A percentile compares a stretch with the other conserved stretches of the same genome.
Conservation (phyloP, 2,797 vertebrate species). For the Dallia pectoralis region DNA sequence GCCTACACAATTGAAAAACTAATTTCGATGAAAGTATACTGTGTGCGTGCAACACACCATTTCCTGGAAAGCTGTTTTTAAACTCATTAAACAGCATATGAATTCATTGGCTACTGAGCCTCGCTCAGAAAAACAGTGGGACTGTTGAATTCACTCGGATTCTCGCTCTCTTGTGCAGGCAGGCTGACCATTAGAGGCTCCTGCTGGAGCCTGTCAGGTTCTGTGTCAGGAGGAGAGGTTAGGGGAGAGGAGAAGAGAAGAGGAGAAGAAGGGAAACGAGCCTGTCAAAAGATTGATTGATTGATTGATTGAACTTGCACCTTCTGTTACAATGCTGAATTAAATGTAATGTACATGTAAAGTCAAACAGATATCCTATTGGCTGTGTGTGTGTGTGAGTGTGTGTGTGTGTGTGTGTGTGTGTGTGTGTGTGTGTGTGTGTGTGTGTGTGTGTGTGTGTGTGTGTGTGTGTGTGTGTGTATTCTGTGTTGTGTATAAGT, state of each 20-base stretch:
- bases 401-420: neutral
- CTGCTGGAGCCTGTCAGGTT: constrained; percentile 42
- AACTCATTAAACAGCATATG: neutral
- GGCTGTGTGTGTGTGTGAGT: neutral
- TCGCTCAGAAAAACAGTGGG: neutral
- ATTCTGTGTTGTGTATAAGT: too few species aligned
- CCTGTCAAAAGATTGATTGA: too few species aligned
- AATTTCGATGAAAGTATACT: constrained; percentile 11
- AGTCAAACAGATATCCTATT: too few species aligned
- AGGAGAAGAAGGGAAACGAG: neutral
- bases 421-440: too few species aligned
- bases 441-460: neutral
- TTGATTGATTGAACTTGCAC: too few species aligned
- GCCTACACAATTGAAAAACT: constrained; percentile 14
- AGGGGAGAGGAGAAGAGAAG: neutral
- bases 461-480: neutral
- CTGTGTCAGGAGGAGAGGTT: constrained; percentile 25
- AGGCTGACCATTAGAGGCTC: constrained; percentile 25
- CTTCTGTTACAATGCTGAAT: too few species aligned
- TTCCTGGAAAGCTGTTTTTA: neutral
- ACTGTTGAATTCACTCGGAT: constrained; percentile 18
- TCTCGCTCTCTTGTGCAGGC: constrained; percentile 2
- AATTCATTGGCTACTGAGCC: constrained; percentile 7
- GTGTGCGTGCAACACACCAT: neutral
- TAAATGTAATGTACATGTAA: too few species aligned